These are phyloP conservation scores for Drosophila robusta DNA, from an alignment of 2,888 invertebrate genomes.

Conservation along the genomic window DNA sequence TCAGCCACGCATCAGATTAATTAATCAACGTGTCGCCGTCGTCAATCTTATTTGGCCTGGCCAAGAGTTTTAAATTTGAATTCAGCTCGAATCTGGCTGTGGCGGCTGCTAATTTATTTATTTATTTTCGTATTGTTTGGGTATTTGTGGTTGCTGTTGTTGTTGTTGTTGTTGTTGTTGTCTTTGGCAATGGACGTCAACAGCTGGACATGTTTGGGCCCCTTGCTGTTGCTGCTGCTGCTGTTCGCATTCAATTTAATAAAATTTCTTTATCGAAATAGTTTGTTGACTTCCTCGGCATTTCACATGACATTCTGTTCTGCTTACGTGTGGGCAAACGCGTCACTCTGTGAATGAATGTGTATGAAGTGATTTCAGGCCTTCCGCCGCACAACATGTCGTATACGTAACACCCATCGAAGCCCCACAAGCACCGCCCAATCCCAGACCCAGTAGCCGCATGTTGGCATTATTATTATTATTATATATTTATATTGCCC, in stretches of 20 bases:
- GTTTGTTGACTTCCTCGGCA: constrained; percentile 52
- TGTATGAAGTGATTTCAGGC: constrained; percentile 21
- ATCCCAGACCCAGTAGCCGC: no score
- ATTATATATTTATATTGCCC: constrained; percentile 46
- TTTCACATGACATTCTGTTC: constrained; percentile 58
- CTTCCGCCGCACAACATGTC: constrained; percentile 31
- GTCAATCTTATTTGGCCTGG: constrained; percentile 66
- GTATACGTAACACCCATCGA: constrained; percentile 54
- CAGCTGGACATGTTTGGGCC: constrained; percentile 71
- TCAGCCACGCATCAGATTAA: constrained; percentile 74
- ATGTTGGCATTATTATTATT: constrained; percentile 13
- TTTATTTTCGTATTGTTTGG: constrained; percentile 68
- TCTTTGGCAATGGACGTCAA: constrained; percentile 64
- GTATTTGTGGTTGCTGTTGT: constrained; percentile 21
- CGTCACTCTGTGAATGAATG: constrained; percentile 31
- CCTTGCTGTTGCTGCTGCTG: background rate
- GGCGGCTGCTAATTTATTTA: constrained; percentile 62
- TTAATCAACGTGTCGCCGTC: constrained; percentile 79
- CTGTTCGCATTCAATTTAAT: constrained; percentile 55
- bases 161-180: constrained; percentile 34
- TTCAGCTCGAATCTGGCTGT: constrained; percentile 47
- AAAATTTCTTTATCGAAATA: constrained; percentile 72
- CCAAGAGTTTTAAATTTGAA: constrained; percentile 35
- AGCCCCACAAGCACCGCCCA: constrained; percentile 44
- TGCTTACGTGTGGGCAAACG: constrained; percentile 50